Evolutionary conservation across 1,140 invertebrate species (phyloP).

Genomic region (Chrysoperla carnea): DNA sequence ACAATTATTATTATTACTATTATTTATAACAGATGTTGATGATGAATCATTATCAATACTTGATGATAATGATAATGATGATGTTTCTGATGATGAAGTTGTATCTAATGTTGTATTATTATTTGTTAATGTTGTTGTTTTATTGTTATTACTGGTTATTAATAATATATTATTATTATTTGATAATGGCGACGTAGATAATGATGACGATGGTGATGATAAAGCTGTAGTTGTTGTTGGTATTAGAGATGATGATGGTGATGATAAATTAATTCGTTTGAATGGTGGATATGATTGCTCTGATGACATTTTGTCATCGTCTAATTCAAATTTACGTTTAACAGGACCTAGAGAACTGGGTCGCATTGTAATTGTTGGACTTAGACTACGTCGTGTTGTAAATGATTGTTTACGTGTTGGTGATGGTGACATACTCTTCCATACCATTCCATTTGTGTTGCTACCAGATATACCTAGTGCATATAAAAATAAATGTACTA

Average conservation of each 20-base stretch:
- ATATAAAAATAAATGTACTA: too few relatives aligned
- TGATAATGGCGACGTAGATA: conserved; percentile 1
- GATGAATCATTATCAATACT: too few relatives aligned
- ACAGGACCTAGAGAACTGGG: conserved; percentile 50
- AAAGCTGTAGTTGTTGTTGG: background rate
- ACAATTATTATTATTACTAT: too few relatives aligned
- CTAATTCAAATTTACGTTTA: conserved; percentile 64
- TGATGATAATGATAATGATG: too few relatives aligned
- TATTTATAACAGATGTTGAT: too few relatives aligned
- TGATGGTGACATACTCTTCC: conserved; percentile 45
- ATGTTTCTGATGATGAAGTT: too few relatives aligned
- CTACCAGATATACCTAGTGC: conserved; percentile 23
- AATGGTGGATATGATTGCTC: conserved; percentile 25
- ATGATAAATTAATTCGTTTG: background rate
- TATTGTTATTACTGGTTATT: too few relatives aligned
- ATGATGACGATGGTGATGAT: conserved; percentile 1
- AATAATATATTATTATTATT: too few relatives aligned
- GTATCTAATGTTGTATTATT: too few relatives aligned
- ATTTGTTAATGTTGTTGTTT: too few relatives aligned
- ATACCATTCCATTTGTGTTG: conserved; percentile 16
- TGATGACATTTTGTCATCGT: conserved; percentile 17
- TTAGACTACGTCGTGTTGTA: conserved; percentile 60
- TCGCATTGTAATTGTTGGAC: conserved; percentile 57
- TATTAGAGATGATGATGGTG: background rate
- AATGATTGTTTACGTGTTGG: conserved; percentile 51